Evolutionary conservation across 2,113 vertebrate species (phyloP).

Genomic region (Pituophis catenifer): DNA sequence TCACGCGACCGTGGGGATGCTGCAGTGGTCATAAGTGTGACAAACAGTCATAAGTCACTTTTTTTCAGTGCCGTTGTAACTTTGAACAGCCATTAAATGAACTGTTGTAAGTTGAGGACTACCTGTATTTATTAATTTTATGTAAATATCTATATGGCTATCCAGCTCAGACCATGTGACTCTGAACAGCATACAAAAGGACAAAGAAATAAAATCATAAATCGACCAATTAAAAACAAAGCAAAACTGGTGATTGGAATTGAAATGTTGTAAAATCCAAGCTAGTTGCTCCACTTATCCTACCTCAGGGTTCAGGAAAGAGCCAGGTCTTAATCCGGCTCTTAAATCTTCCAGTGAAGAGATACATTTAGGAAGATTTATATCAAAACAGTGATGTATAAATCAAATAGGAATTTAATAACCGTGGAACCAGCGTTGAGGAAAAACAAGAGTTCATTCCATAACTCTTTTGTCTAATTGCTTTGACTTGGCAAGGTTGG

Average conservation of each 20-base stretch:
- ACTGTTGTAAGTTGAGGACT: neutral
- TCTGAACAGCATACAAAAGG: neutral
- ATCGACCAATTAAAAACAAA: neutral
- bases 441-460: neutral
- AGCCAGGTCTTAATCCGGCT: neutral
- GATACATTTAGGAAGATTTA: neutral
- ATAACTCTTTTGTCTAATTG: neutral
- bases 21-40: no score
- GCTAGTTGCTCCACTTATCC: neutral
- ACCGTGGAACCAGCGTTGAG: neutral
- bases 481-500: neutral
- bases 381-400: neutral
- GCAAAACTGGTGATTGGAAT: neutral
- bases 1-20: no score
- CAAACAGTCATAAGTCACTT: no score
- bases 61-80: no score
- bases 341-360: neutral
- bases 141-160: neutral
- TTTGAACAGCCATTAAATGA: no score
- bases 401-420: neutral
- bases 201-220: neutral
- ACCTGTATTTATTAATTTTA: neutral
- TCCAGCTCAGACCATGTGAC: neutral
- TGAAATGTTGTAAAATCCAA: neutral
- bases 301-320: neutral